Evolutionary conservation across 2,797 vertebrate species (phyloP).

Genomic region (Spheniscus humboldti): DNA sequence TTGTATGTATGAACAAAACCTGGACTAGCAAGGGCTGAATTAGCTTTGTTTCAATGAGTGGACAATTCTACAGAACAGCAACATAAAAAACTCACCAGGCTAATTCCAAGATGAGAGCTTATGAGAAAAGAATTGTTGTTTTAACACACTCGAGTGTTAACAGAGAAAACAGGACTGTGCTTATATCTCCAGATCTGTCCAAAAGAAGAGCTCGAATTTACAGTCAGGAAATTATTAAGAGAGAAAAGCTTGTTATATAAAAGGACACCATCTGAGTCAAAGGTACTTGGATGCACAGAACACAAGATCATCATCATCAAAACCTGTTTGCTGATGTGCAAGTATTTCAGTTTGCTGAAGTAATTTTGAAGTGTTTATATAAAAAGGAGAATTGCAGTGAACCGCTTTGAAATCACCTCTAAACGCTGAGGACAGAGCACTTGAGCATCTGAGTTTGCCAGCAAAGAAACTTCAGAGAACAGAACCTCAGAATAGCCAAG

Average conservation of each 20-base stretch:
- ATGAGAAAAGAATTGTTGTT: background rate
- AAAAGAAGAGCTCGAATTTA: background rate
- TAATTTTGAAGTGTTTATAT: conserved; percentile 3
- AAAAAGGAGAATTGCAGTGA: background rate
- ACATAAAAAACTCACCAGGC: background rate
- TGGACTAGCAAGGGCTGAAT: background rate
- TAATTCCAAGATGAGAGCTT: background rate
- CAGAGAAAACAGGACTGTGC: background rate
- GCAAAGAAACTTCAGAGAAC: background rate
- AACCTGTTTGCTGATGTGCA: background rate
- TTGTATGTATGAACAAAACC: background rate
- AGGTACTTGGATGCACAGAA: background rate
- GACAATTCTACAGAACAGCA: background rate
- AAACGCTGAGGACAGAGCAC: background rate
- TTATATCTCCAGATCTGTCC: background rate
- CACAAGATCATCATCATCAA: background rate
- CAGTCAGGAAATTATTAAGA: background rate
- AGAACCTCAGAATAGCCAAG: background rate
- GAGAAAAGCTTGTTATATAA: background rate
- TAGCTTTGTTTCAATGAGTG: background rate
- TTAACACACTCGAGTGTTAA: background rate
- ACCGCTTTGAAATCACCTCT: background rate
- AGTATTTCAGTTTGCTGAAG: conserved; percentile 18
- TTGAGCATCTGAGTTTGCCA: background rate
- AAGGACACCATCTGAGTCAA: background rate